These are phyloP conservation scores for Perca flavescens DNA, from an alignment of 2,113 vertebrate genomes.

Conservation along the genomic window DNA sequence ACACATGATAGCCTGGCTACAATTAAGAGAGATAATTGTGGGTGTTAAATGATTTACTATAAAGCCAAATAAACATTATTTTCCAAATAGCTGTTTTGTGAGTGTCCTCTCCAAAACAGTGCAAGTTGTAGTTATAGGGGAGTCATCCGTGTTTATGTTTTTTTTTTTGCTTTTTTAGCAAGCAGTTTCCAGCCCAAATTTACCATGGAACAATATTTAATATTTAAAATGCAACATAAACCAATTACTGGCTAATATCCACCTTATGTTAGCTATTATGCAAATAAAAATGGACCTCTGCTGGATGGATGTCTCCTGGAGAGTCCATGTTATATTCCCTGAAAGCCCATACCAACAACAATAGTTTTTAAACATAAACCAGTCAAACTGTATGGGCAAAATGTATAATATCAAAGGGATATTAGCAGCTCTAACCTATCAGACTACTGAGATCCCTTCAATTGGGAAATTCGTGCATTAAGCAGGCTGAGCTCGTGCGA, in stretches of 20 bases:
- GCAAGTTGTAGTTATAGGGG: neutral
- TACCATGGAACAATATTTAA: neutral
- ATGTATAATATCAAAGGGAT: conserved; percentile 31
- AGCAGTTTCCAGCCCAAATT: neutral
- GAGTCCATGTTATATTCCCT: neutral
- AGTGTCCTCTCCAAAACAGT: neutral
- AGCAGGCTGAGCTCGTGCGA: conserved; percentile 73
- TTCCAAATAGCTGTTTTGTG: neutral
- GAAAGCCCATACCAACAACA: neutral
- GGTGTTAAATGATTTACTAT: neutral
- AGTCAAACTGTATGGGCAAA: neutral
- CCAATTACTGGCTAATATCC: neutral
- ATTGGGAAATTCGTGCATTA: conserved; percentile 77
- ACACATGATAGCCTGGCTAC: neutral
- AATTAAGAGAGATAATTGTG: neutral
- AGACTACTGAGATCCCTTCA: conserved; percentile 58
- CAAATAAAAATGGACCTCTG: neutral
- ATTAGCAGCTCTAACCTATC: conserved; percentile 47
- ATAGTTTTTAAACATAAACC: conserved; percentile 7
- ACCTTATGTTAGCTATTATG: neutral
- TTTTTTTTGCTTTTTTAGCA: neutral
- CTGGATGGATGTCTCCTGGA: neutral
- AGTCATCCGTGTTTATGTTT: neutral
- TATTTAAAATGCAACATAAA: neutral
- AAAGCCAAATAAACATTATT: conserved; percentile 9